Base-by-base conservation (phyloP, 2,113 vertebrate species). In the Crotalus helleri region DNA sequence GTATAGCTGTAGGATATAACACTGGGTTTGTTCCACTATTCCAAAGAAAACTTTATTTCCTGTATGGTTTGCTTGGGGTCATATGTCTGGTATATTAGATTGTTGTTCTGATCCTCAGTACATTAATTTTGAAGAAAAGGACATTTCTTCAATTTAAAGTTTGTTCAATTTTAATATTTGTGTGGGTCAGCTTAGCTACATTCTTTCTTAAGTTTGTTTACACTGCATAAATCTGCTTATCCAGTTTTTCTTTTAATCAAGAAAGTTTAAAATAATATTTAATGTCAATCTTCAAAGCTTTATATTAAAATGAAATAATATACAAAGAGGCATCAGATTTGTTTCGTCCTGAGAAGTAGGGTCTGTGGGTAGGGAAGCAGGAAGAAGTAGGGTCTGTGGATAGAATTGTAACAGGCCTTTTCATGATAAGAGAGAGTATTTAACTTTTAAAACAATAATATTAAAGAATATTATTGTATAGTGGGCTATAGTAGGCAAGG, bases 101-200 rank as follows among this genome's bases (percentile, higher is more conserved):
- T 90, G 93, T 54, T 46, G 92, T 9, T 89, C 49, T 90, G 89
- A 94, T 96, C 92, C 93, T 95, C 95, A 58, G 94, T 94, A 94
- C 91, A 96, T 94, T 29, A 93, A 59, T 29, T 59, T n/a, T 5
- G 7, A 58, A 74, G 15, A 54, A 21, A 90, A 85, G 17, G 26
- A 39, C 1, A 39, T n/a, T 85, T 23, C 85, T 33, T 59, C n/a
- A 89, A 44, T 81, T 26, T 7, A 46, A 46, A 89, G 9, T 55
- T 46, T n/a, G 55, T 21, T 23, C 6, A 57, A 39, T 3, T 39
- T n/a, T 44, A 74, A 74, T 13, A 13, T 69, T n/a, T 81, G 53
- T 57, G 51, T 58, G 10, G 39, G 58, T 8, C 44, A 64, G 59
- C 15, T 44, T 81, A 44, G 46, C 53, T 4, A 54, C 55, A 58